Percentiles rank a stretch among this genome's conserved stretches.
Evolutionary conservation across 2,888 invertebrate species (phyloP).

Genomic region (Spicauda simplicius): DNA sequence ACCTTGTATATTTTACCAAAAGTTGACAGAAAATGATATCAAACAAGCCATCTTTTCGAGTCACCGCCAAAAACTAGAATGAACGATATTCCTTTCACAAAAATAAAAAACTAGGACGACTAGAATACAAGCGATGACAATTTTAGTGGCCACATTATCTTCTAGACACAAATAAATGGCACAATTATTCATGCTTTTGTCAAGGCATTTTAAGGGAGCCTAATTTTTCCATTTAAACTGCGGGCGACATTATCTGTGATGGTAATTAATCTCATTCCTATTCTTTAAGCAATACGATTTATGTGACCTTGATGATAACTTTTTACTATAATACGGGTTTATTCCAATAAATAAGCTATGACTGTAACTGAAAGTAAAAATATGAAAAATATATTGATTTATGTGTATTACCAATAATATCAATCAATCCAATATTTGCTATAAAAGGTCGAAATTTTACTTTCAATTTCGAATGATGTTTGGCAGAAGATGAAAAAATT

Average conservation of each 20-base stretch:
- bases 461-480: no score
- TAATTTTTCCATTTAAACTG: slow-evolving; percentile 23
- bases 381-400: no score
- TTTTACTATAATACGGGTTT: neutral
- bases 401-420: no score
- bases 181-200: slow-evolving; percentile 29
- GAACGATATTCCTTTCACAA: neutral
- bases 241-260: slow-evolving; percentile 15
- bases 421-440: no score
- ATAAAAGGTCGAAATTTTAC: no score
- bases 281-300: neutral
- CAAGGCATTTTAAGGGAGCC: slow-evolving; percentile 13
- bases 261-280: slow-evolving; percentile 2
- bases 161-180: slow-evolving; percentile 18
- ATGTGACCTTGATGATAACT: neutral
- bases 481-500: no score
- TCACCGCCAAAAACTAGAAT: no score
- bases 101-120: slow-evolving; percentile 7
- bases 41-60: no score
- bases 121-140: slow-evolving; percentile 8
- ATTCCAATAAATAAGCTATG: neutral
- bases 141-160: slow-evolving; percentile 14
- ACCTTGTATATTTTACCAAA: no score
- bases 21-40: no score
- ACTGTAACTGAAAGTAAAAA: no score